Base-by-base conservation (phyloP, 2,797 vertebrate species). In the Rhinatrema bivittatum region DNA sequence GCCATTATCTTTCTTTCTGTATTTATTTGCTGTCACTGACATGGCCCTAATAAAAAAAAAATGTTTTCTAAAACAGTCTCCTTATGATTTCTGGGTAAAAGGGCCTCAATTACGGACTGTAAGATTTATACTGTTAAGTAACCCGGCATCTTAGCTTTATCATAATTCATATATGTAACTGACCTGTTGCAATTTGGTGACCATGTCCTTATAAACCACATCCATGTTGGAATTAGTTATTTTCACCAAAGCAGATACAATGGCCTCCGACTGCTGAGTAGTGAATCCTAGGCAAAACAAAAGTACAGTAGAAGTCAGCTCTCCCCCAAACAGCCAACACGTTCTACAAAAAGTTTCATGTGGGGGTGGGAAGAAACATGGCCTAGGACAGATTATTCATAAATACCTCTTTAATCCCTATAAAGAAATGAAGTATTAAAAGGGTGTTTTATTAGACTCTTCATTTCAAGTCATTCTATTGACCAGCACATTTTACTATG, bases 141-240 rank as follows among this genome's bases (percentile, higher is more conserved):
- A n/a, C n/a, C n/a, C n/a, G n/a, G n/a, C n/a, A n/a, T n/a, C n/a
- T n/a, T n/a, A n/a, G n/a, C n/a, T n/a, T n/a, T n/a, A n/a, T n/a
- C n/a, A n/a, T n/a, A n/a, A n/a, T n/a, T 29, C 42, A 37, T 29
- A 22, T 6, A 31, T 24, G 8, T 22, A 25, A 20, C 50, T 81
- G 46, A 98, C 95, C 88, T 98, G 96, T 54, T 96, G 90, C 36
- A 82, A 79, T 79, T 98, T 98, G 60, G 90, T 96, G 22, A 94
- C 88, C 91, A 98, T 97, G 59, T 98, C 93, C 28, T 72, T 65
- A 37, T 94, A 91, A 64, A 94, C 57, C 15, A 90, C 25, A 4
- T 93, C 85, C 91, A 94, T 86, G 70, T 92, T 94, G 36, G 79
- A 78, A 43, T 82, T 82, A 5, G 85, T 86, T 58, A 87, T 93